A percentile compares a stretch with the other conserved stretches of the same genome.
These are phyloP conservation scores for Gallinago nigripennis DNA, from an alignment of 2,797 vertebrate genomes.

Conservation along the genomic window DNA sequence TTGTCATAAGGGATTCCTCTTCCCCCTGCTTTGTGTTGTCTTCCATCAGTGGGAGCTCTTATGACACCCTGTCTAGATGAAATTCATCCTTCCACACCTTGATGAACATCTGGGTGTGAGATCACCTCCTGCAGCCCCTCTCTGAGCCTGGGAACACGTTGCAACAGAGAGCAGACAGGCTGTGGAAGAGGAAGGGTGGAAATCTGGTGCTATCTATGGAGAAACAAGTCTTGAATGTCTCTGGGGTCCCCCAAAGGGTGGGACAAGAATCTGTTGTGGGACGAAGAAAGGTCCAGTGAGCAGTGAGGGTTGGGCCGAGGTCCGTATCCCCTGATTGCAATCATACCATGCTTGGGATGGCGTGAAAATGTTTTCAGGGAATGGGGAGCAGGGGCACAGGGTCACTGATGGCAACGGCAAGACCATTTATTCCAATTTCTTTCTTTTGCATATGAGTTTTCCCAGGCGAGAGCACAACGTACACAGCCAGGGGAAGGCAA, in stretches of 20 bases:
- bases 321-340: background rate
- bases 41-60: background rate
- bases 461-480: constrained; percentile 60
- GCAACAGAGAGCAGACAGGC: background rate
- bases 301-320: background rate
- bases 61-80: rapidly evolving
- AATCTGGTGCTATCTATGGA: background rate
- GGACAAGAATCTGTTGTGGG: background rate
- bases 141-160: background rate
- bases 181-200: background rate
- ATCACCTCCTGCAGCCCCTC: background rate
- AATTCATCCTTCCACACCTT: background rate
- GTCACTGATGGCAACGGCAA: constrained; percentile 15
- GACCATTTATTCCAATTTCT: constrained; percentile 42
- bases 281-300: rapidly evolving
- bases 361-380: background rate
- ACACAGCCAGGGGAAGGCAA: constrained; percentile 55
- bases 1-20: background rate
- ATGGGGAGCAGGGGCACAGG: background rate
- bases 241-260: background rate
- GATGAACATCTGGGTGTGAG: background rate
- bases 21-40: background rate
- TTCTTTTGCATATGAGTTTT: constrained; percentile 24
- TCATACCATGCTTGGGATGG: background rate
- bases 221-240: background rate